A percentile compares a stretch with the other conserved stretches of the same genome.
Conservation (phyloP, 2,797 vertebrate species). For the Sciurus vulgaris region DNA sequence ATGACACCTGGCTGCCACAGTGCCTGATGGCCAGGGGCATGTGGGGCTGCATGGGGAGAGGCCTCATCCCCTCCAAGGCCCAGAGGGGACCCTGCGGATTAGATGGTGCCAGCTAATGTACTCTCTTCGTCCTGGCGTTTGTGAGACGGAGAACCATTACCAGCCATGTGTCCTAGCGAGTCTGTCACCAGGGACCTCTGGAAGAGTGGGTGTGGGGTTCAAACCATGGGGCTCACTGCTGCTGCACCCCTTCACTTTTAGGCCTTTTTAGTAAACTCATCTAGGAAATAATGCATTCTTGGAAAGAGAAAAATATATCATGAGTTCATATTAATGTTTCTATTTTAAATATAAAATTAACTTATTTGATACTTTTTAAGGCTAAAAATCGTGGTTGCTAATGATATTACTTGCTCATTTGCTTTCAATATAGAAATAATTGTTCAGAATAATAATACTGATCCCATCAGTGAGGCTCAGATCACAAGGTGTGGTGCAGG, state of each 20-base stretch:
- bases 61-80: no score
- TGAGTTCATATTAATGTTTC: not conserved
- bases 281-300: not conserved
- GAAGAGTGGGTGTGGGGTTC: accelerated
- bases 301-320: not conserved
- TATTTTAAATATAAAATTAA: not conserved
- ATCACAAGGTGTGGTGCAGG: not conserved
- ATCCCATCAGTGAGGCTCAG: accelerated
- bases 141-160: not conserved
- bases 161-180: not conserved
- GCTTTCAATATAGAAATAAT: not conserved
- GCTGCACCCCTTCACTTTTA: no score
- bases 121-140: not conserved
- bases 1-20: no score
- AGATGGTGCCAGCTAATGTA: no score
- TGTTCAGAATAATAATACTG: not conserved
- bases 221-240: not conserved
- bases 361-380: not conserved
- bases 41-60: no score
- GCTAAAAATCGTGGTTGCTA: not conserved
- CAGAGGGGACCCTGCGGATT: no score
- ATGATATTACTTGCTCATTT: not conserved
- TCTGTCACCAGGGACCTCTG: not conserved
- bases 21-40: no score
- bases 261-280: not conserved